Evolutionary conservation across 2,888 invertebrate genomes (phyloP), one percentile per base, ranked within the genome.

Genomic region (Caenorhabditis sp.): DNA sequence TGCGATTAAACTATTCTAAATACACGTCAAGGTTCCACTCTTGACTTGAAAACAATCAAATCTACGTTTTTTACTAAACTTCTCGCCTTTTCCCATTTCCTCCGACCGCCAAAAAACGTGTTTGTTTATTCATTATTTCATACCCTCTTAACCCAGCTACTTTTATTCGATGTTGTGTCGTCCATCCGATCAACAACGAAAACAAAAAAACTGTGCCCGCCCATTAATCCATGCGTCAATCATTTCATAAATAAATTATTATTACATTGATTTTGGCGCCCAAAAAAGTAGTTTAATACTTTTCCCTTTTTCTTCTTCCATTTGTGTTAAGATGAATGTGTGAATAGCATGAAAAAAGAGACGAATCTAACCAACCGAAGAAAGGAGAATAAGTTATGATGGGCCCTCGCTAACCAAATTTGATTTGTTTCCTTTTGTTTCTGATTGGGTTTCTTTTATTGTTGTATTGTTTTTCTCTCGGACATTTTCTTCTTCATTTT

Each of bases 71-170:
- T 17, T n/a, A 10, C 23, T 27, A 58, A 54, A 14, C 26, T 37
- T 36, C 21, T 61, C 53, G 23, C 26, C 58, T 24, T 31, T 31
- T 49, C 17, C 2, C 8, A n/a, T n/a, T n/a, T n/a, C n/a, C n/a
- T n/a, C n/a, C n/a, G n/a, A n/a, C 21, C 43, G 17, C 5, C 12
- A 51, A 61, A 62, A 58, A 58, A 62, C 65, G 57, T 64, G 61
- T 64, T 69, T 64, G 64, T 69, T 69, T 64, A 62, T 65, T 64
- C n/a, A n/a, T n/a, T n/a, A n/a, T n/a, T n/a, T n/a, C 61, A 61
- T 61, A 61, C 57, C 69, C 69, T 69, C 69, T 69, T 64, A 69
- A 69, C 64, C 65, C 62, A 65, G 61, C 69, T 69, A n/a, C n/a
- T n/a, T n/a, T n/a, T n/a, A n/a, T n/a, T n/a, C n/a, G n/a, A n/a